Evolutionary conservation across 2,888 invertebrate species (phyloP), one percentile per base, ranked within the genome.

Genomic region (Nasonia oneida): DNA sequence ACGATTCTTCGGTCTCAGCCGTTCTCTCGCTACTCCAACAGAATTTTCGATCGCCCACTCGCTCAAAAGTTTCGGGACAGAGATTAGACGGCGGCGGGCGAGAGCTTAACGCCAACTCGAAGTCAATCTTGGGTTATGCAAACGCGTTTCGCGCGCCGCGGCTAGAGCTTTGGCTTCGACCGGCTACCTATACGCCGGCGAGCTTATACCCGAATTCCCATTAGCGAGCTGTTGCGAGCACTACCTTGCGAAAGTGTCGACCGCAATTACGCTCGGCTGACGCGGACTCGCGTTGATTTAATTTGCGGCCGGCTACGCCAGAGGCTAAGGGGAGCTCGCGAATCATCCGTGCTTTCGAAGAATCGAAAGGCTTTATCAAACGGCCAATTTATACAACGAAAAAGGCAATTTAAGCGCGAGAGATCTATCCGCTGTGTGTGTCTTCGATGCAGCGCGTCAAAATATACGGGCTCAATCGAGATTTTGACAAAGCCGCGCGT

Each of bases 91-190:
- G 61, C 15, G 53, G n/a, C 10, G 42, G 39, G 23, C n/a, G 0
- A 10, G 12, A 42, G 84, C 57, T 84, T 76, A 84, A 71, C 71
- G 76, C 80, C 84, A 90, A 91, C 90, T 91, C 89, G 89, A 90
- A 91, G 91, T 90, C 90, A 91, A 91, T 91, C 91, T 91, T 91
- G 90, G 90, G 91, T 90, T 91, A 91, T 90, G 90, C 90, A 90
- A 91, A 91, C 90, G 90, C 89, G 90, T 90, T 89, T 83, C 89
- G 90, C 89, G 88, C 87, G 29, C 29, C 29, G 29, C 39, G 89
- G 89, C 88, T 88, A 89, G 89, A 88, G 81, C 75, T 29, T 42
- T 47, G 10, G 71, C 70, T 74, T 67, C 80, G 33, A 87, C 87
- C 87, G 87, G 87, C 57, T 61, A 23, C 57, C 57, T 61, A 61